Percentiles rank a stretch among this genome's conserved stretches.
Conservation (phyloP, 2,113 vertebrate species). For the Pituophis catenifer region DNA sequence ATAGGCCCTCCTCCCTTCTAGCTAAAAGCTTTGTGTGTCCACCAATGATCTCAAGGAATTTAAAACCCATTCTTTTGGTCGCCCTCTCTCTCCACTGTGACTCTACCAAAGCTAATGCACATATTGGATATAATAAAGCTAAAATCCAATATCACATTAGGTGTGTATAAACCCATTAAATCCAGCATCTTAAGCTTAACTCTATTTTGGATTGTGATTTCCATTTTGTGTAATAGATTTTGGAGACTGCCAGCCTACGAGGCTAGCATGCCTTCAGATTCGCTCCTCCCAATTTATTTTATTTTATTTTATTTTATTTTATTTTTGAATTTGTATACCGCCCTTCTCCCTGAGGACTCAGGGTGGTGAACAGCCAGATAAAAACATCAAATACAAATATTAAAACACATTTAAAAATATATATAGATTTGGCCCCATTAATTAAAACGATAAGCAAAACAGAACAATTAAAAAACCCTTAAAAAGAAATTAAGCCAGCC, state of each 20-base stretch:
- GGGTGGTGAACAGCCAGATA: too few relatives aligned
- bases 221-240: background rate
- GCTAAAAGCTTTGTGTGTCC: constrained; percentile 28
- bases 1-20: background rate
- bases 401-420: too few relatives aligned
- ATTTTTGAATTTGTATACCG: too few relatives aligned
- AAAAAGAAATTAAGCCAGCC: too few relatives aligned
- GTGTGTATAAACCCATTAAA: background rate
- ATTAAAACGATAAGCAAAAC: too few relatives aligned
- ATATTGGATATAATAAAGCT: background rate
- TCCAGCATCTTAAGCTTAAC: background rate
- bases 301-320: too few relatives aligned
- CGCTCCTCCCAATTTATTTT: background rate
- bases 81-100: background rate
- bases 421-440: too few relatives aligned
- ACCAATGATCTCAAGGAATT: background rate
- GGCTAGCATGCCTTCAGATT: background rate
- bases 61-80: background rate
- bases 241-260: background rate
- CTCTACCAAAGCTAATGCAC: constrained; percentile 7
- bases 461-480: too few relatives aligned
- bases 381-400: too few relatives aligned
- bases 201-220: background rate
- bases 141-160: background rate
- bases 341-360: too few relatives aligned